Evolutionary conservation across 2,888 invertebrate genomes (phyloP), one percentile per base, ranked within the genome.

Genomic region (Mimachlamys varia): DNA sequence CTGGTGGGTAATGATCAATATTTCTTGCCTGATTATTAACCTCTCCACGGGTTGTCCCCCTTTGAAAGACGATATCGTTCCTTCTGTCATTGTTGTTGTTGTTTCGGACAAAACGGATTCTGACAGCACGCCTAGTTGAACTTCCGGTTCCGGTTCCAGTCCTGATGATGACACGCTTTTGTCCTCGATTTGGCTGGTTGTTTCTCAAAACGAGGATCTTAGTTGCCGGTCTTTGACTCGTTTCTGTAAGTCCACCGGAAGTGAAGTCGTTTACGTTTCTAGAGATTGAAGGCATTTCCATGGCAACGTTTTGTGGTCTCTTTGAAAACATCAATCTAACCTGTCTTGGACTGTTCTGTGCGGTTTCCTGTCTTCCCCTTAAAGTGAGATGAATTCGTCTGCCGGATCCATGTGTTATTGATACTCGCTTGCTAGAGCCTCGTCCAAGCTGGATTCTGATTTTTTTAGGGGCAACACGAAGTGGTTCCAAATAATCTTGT

Each of bases 241-340:
- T 33, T 13, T 33, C 76, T 7, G 13, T 7, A 58, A 19, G 15
- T 7, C 0, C 58, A 58, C 58, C 58, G 27, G 76, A 76, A 22
- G 76, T 0, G 33, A 76, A 76, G 2, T 76, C 76, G 33, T 76
- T 76, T 13, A 76, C 76, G 19, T 58, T 58, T 2, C 15, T 19
- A 22, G 58, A 58, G 58, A n/a, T 58, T 19, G 58, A 19, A 22
- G 33, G 5, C 76, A 33, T 76, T 33, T 76, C 76, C 76, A 76
- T 76, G 76, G 76, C 76, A 76, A 76, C 76, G 76, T 33, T 76
- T 27, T 76, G 76, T 33, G 76, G 76, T 76, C 76, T 76, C 27
- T 76, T 76, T 33, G 27, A 12, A 76, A 76, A 76, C 76, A 76
- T 76, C 27, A 76, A 10, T 27, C 76, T 76, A 19, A 76, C 33